Evolutionary conservation across 2,888 invertebrate species (phyloP), one percentile per base, ranked within the genome.

Genomic region (Acanthosepion esculentum): DNA sequence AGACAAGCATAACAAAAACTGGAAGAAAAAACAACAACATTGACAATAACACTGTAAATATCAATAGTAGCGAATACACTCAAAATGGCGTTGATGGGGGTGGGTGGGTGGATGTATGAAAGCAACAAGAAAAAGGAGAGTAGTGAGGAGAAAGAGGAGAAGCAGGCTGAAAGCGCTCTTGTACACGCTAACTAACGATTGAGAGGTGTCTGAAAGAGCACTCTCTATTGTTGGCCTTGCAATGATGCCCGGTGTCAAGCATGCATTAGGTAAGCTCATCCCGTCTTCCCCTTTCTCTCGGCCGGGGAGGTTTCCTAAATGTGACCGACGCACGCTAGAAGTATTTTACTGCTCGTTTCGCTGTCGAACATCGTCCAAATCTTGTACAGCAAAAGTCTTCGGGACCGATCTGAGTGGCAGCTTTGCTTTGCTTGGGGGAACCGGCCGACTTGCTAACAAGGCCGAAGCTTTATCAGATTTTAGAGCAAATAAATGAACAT

Each of bases 141-240:
- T 8, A n/a, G n/a, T 12, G n/a, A n/a, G 12, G 78, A 78, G 29
- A 78, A 18, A 8, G n/a, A n/a, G n/a, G 18, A 78, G n/a, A n/a
- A 59, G 2, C 20, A 23, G 26, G 20, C 15, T n/a, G 78, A n/a
- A 33, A 78, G 78, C 78, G 78, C n/a, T n/a, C 15, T n/a, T 78
- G 0, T n/a, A n/a, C 78, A 78, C 78, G 78, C 78, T 78, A 78
- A 78, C n/a, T n/a, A n/a, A 78, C 78, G 78, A 78, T 78, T 78
- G 78, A 78, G 78, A 78, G 78, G 78, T 78, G 78, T 41, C 78
- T 78, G 78, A 78, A 78, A 78, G 78, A 78, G 78, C 15, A 33
- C 33, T n/a, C n/a, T n/a, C 78, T 78, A 78, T 78, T 78, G 78
- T 78, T n/a, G 78, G 78, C 33, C 78, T 78, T 78, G 78, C 78